phyloP scores from a whole-genome alignment of 2,888 invertebrate genomes.

The Eilema caniola region DNA sequence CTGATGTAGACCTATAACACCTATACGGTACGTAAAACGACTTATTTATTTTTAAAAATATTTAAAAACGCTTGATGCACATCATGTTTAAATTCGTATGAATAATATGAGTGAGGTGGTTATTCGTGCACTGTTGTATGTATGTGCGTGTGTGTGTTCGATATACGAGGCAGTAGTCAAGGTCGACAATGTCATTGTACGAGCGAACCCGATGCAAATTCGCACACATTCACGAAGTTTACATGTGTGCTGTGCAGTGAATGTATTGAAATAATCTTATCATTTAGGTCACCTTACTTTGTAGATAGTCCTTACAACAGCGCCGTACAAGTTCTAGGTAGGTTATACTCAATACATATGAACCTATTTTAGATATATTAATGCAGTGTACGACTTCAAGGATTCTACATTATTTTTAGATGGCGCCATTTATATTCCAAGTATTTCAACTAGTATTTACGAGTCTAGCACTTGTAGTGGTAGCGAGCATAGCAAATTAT shows the following conservation, averaged over 20 bases:
- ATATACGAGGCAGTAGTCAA: conserved; percentile 82
- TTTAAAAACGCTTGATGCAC: conserved; percentile 21
- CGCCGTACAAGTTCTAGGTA: conserved; percentile 31
- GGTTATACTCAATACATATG: not conserved
- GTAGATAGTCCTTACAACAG: conserved; percentile 74
- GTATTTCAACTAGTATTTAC: too few species aligned
- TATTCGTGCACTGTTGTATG: conserved; percentile 61
- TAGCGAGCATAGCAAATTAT: conserved; percentile 45
- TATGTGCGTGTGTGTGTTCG: conserved; percentile 65
- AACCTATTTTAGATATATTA: conserved; percentile 11
- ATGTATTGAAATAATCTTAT: conserved; percentile 84
- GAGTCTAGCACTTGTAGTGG: conserved; percentile 33
- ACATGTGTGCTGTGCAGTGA: conserved; percentile 61
- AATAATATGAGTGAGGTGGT: conserved; percentile 68
- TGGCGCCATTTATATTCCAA: conserved; percentile 17
- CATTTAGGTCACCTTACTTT: conserved; percentile 86
- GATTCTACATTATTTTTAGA: not conserved
- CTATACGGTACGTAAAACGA: conserved; percentile 15
- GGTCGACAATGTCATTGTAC: conserved; percentile 87
- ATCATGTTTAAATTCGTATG: conserved; percentile 51
- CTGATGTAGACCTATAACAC: conserved; percentile 36
- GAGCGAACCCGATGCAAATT: conserved; percentile 74
- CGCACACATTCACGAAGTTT: conserved; percentile 61
- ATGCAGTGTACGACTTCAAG: conserved; percentile 17
- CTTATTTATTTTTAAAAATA: conserved; percentile 31